Conservation (phyloP, 2,113 vertebrate species). For the Sinosuthora webbiana region DNA sequence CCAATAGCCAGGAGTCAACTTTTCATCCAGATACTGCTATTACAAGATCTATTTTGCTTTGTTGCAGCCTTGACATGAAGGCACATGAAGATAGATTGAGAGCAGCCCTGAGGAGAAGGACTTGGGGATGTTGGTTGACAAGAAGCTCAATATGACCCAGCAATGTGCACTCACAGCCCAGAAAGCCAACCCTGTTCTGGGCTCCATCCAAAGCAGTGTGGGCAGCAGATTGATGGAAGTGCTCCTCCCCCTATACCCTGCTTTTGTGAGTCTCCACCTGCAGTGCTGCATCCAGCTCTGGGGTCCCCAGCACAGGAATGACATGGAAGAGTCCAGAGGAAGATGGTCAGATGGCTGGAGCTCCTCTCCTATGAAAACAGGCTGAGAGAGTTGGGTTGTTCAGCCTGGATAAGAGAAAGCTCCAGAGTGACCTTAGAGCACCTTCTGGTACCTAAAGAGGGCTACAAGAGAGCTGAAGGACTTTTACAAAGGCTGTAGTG, state of each 20-base stretch:
- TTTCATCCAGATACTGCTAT: background rate
- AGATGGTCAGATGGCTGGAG: background rate
- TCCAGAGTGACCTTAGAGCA: background rate
- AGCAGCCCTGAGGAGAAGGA: background rate
- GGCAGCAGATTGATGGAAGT: background rate
- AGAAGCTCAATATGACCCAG: fast-evolving
- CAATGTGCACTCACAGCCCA: background rate
- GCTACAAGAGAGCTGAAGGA: background rate
- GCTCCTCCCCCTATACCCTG: background rate
- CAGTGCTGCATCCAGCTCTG: background rate
- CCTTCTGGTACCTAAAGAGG: background rate
- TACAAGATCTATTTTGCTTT: background rate
- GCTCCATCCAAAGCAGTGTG: background rate
- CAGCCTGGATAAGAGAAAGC: background rate
- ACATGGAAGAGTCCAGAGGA: background rate
- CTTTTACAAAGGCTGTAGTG: background rate
- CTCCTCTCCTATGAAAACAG: background rate
- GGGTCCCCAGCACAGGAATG: background rate
- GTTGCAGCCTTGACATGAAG: background rate
- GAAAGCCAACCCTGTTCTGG: background rate
- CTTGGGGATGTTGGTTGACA: background rate
- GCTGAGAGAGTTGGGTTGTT: background rate
- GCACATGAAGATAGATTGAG: background rate
- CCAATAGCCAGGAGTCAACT: background rate
- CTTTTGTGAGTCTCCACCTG: background rate